phyloP scores from a whole-genome alignment of 2,888 invertebrate genomes.

The Sphaerophoria rueppellii region DNA sequence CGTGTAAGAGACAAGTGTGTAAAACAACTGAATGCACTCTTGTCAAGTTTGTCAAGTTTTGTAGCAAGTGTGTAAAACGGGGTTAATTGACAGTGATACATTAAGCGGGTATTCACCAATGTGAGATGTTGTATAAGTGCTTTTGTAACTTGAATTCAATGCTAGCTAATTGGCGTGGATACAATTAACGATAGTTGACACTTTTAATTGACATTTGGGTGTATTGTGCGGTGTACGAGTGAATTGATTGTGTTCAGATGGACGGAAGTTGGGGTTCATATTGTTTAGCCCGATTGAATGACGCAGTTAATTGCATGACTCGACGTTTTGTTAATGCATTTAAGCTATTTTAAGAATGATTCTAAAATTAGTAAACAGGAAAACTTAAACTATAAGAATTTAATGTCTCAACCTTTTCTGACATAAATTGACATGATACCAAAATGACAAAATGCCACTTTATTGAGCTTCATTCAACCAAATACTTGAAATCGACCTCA shows the following conservation, averaged over 20 bases:
- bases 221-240: not conserved
- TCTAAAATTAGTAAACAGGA: not conserved
- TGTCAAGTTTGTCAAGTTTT: not conserved
- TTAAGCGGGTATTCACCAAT: constrained; percentile 41
- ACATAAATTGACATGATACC: too few relatives aligned
- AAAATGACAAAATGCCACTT: too few relatives aligned
- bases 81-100: constrained; percentile 51
- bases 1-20: not conserved
- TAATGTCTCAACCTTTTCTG: too few relatives aligned
- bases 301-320: not conserved
- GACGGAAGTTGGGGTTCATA: constrained; percentile 62
- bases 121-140: not conserved
- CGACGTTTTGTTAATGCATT: not conserved
- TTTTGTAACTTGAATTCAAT: constrained; percentile 7
- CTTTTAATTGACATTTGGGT: constrained; percentile 48
- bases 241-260: not conserved
- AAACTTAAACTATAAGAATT: too few relatives aligned
- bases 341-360: not conserved
- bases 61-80: constrained; percentile 31
- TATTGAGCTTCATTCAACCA: too few relatives aligned
- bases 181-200: constrained; percentile 59
- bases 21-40: not conserved
- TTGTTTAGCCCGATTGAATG: constrained; percentile 39
- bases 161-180: constrained; percentile 48
- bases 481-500: too few relatives aligned